These are phyloP conservation scores for Pseudochirops corinnae DNA, from an alignment of 2,797 vertebrate genomes.

Conservation along the genomic window DNA sequence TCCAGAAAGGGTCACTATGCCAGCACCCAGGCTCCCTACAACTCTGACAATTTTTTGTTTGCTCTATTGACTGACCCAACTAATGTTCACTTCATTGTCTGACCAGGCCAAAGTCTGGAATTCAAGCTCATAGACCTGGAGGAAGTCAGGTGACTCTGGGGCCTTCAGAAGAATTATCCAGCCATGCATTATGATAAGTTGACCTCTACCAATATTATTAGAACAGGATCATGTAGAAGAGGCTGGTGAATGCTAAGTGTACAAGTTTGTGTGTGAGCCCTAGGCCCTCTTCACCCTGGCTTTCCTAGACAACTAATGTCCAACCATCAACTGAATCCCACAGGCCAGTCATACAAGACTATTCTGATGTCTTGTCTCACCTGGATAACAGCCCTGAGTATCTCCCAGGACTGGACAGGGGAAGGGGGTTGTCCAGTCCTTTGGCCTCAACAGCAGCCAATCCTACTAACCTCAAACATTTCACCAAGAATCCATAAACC, in stretches of 20 bases:
- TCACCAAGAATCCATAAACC: not conserved
- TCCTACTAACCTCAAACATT: conserved; percentile 87
- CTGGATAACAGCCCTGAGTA: conserved; percentile 91
- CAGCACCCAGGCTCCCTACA: conserved; percentile 96
- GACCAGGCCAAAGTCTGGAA: conserved; percentile 98
- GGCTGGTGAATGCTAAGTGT: conserved; percentile 97
- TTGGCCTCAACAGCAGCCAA: conserved; percentile 91
- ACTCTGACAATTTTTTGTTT: conserved; percentile 96
- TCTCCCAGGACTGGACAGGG: conserved; percentile 87
- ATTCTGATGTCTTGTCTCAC: conserved; percentile 96
- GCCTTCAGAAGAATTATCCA: conserved; percentile 98
- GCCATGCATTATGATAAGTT: conserved; percentile 99
- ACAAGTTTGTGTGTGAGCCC: conserved; percentile 98
- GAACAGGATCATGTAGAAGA: conserved; percentile 99
- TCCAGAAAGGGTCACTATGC: conserved; percentile 93
- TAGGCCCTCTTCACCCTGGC: conserved; percentile 96
- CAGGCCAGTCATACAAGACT: conserved; percentile 94
- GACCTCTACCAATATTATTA: conserved; percentile 98
- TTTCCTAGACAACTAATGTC: conserved; percentile 93
- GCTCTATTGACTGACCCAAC: conserved; percentile 94
- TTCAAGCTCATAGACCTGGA: conserved; percentile 99
- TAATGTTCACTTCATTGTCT: conserved; percentile 96
- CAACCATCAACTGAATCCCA: conserved; percentile 93
- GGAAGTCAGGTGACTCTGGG: conserved; percentile 99
- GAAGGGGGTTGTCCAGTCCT: conserved; percentile 87